These are phyloP conservation scores for Hippoglossus hippoglossus DNA, from an alignment of 2,797 vertebrate genomes.

Conservation along the genomic window DNA sequence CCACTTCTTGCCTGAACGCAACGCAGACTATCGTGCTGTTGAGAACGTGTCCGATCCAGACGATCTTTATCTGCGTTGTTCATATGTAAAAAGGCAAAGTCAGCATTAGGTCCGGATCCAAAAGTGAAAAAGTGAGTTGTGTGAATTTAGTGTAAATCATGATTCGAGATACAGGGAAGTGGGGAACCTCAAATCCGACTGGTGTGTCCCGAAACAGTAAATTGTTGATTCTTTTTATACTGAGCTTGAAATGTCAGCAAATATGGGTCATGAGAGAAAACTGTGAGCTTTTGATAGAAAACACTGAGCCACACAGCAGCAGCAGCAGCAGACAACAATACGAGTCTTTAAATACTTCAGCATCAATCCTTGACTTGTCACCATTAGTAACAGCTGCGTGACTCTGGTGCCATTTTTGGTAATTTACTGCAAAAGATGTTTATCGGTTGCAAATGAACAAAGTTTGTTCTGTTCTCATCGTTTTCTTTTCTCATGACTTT, in stretches of 20 bases:
- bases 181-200: not conserved
- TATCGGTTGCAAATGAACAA: not conserved
- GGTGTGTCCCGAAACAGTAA: not conserved
- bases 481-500: not conserved
- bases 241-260: not conserved
- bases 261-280: not conserved
- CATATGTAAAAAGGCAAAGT: no score
- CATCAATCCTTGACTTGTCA: constrained; percentile 23
- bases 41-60: no score
- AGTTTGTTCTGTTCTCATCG: not conserved
- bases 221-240: not conserved
- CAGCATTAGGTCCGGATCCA: no score
- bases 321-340: constrained; percentile 4
- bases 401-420: constrained; percentile 33
- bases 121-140: no score
- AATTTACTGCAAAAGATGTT: constrained; percentile 7
- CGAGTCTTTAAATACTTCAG: constrained; percentile 23
- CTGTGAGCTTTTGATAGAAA: no score
- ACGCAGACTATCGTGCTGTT: no score
- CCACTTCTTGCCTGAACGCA: no score
- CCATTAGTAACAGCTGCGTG: constrained; percentile 18
- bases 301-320: not conserved
- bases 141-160: not conserved
- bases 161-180: not conserved
- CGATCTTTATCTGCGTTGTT: no score